Evolutionary conservation across 1,140 invertebrate species (phyloP).

Genomic region (Aplysia californica): DNA sequence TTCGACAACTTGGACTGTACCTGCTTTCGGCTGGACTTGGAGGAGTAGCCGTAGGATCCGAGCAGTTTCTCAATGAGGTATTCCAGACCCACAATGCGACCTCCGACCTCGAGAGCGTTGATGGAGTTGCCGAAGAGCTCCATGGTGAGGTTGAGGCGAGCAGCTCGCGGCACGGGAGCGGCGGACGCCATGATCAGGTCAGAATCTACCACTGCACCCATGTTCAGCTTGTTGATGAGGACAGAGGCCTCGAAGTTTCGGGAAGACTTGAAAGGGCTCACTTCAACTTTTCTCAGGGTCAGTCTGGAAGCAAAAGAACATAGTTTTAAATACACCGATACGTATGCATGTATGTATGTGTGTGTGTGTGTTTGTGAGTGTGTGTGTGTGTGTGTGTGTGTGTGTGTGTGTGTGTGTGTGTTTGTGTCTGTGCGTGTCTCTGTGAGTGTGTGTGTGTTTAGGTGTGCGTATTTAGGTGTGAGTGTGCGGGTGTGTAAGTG

Average conservation of each 20-base stretch:
- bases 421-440: no score
- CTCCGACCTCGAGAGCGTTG: slow-evolving; percentile 87
- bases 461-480: not conserved
- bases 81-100: slow-evolving; percentile 88
- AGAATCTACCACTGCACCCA: slow-evolving; percentile 55
- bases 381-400: not conserved
- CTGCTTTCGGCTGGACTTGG: no score
- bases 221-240: slow-evolving; percentile 57
- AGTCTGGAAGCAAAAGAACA: not conserved
- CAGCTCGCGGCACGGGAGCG: slow-evolving; percentile 66
- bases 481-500: not conserved
- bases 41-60: slow-evolving; percentile 60
- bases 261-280: slow-evolving; percentile 87
- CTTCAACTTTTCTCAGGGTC: slow-evolving; percentile 79
- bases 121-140: slow-evolving; percentile 87
- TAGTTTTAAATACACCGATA: not conserved
- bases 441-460: no score
- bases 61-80: slow-evolving; percentile 84
- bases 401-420: no score
- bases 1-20: no score
- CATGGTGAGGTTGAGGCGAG: slow-evolving; percentile 83
- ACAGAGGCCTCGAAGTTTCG: slow-evolving; percentile 78
- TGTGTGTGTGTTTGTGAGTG: no score
- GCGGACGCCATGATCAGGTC: slow-evolving; percentile 84
- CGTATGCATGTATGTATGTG: not conserved